These are phyloP conservation scores for Gnatocerus cornutus DNA, from an alignment of 2,888 invertebrate species.

Conservation along the genomic window DNA sequence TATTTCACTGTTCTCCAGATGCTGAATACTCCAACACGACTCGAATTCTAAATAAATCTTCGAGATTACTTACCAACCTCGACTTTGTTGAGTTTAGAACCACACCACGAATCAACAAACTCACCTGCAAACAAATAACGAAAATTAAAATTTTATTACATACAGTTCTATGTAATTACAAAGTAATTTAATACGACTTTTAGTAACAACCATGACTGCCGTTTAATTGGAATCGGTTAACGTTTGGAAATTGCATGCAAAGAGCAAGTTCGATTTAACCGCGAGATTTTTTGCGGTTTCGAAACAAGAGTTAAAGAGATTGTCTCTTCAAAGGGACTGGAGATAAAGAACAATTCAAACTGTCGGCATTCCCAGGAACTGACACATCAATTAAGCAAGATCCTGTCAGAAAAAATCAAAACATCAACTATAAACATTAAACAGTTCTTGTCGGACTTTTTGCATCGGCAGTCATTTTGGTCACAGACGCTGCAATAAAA, in stretches of 20 bases:
- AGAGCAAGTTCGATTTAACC: slow-evolving; percentile 9
- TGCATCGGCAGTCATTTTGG: slow-evolving; percentile 64
- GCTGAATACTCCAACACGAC: slow-evolving; percentile 27
- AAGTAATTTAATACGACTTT: slow-evolving; percentile 18
- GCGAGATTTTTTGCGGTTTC: slow-evolving; percentile 35
- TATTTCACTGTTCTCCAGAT: slow-evolving; percentile 45
- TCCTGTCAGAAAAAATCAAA: slow-evolving; percentile 67
- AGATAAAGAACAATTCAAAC: slow-evolving; percentile 65
- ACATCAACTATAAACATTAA: slow-evolving; percentile 66
- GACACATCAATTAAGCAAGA: slow-evolving; percentile 67
- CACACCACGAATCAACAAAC: slow-evolving; percentile 16
- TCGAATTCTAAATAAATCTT: slow-evolving; percentile 26
- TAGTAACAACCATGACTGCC: slow-evolving; percentile 4
- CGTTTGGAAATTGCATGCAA: slow-evolving; percentile 18
- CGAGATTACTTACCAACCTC: slow-evolving; percentile 15
- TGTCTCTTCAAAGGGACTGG: slow-evolving; percentile 54
- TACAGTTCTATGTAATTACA: slow-evolving; percentile 17
- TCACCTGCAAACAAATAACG: slow-evolving; percentile 32
- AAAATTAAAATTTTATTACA: slow-evolving; percentile 27
- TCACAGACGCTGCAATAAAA: slow-evolving; percentile 66
- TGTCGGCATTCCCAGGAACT: slow-evolving; percentile 67
- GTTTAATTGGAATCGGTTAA: slow-evolving; percentile 14
- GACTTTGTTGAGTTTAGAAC: slow-evolving; percentile 3
- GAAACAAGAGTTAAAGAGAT: slow-evolving; percentile 44
- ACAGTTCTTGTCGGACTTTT: slow-evolving; percentile 60